Evolutionary conservation across 2,113 vertebrate species (phyloP).

Genomic region (Hemiprocne comata): DNA sequence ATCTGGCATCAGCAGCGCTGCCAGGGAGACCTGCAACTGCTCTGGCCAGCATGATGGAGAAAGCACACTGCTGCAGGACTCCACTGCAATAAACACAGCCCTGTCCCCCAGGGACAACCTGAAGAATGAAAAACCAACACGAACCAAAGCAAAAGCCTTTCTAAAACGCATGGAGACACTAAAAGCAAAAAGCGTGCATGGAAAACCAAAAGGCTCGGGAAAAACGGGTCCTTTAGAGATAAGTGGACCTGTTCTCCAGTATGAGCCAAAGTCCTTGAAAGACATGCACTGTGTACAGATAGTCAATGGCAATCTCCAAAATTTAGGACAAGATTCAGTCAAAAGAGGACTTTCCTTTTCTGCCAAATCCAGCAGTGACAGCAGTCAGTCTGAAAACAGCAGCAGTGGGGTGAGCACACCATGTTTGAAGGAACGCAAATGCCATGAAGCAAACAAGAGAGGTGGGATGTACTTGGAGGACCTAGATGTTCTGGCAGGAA

Average conservation of each 20-base stretch:
- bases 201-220: conserved; percentile 77
- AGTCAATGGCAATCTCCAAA: conserved; percentile 80
- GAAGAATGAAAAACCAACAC: conserved; percentile 84
- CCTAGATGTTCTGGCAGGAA: conserved; percentile 81
- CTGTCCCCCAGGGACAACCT: conserved; percentile 76
- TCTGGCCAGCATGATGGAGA: conserved; percentile 77
- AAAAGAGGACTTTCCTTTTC: conserved; percentile 55
- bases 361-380: conserved; percentile 81
- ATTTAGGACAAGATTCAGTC: conserved; percentile 1
- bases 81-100: conserved; percentile 55
- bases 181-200: conserved; percentile 83
- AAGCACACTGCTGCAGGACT: conserved; percentile 78
- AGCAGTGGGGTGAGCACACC: conserved; percentile 84
- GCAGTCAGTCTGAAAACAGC: conserved; percentile 82
- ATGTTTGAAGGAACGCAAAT: conserved; percentile 82
- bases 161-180: conserved; percentile 91
- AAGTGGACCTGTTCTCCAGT: conserved; percentile 86
- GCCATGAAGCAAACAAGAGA: conserved; percentile 85
- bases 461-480: conserved; percentile 93
- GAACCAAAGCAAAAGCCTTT: conserved; percentile 89
- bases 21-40: conserved; percentile 78
- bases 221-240: conserved; percentile 81
- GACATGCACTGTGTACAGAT: conserved; percentile 83
- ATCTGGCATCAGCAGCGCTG: conserved; percentile 22
- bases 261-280: conserved; percentile 84